These are phyloP conservation scores for Lampropteryx suffumata DNA, from an alignment of 2,888 invertebrate genomes.

Conservation along the genomic window DNA sequence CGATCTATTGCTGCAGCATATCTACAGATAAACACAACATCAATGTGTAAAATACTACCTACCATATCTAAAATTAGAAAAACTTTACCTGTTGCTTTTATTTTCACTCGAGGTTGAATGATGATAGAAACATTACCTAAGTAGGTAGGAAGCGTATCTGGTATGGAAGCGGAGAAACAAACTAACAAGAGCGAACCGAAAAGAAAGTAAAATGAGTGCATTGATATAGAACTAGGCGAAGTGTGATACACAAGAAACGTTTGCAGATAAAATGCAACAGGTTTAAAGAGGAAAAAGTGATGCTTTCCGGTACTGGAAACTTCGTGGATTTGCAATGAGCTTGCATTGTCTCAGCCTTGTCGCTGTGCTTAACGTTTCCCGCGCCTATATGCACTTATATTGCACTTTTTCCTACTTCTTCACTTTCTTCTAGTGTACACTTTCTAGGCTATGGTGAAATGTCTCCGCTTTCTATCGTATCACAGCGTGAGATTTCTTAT, in stretches of 20 bases:
- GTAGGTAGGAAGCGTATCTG: constrained; percentile 27
- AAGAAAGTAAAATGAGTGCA: constrained; percentile 82
- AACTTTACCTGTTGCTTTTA: constrained; percentile 36
- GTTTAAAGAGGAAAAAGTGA: constrained; percentile 73
- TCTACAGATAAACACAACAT: constrained; percentile 1
- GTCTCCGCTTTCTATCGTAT: constrained; percentile 78
- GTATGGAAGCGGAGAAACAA: constrained; percentile 53
- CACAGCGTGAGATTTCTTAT: constrained; percentile 78
- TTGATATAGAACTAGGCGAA: constrained; percentile 74
- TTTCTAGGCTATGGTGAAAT: constrained; percentile 81
- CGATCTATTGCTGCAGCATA: neutral
- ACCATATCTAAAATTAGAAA: constrained; percentile 6
- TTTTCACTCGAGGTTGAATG: constrained; percentile 43
- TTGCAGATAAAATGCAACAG: constrained; percentile 58
- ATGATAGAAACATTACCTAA: constrained; percentile 29
- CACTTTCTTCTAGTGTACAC: constrained; percentile 81
- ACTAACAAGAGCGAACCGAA: constrained; percentile 77
- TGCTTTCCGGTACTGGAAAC: constrained; percentile 62
- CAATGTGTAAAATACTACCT: neutral
- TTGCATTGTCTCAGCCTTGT: constrained; percentile 51
- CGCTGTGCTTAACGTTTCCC: constrained; percentile 45
- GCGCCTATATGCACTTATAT: constrained; percentile 60
- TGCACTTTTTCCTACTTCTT: constrained; percentile 76
- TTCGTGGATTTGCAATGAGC: constrained; percentile 53
- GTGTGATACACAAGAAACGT: constrained; percentile 65